Conservation (phyloP, 2,888 invertebrate genomes). For the Cylindroiulus punctatus region DNA sequence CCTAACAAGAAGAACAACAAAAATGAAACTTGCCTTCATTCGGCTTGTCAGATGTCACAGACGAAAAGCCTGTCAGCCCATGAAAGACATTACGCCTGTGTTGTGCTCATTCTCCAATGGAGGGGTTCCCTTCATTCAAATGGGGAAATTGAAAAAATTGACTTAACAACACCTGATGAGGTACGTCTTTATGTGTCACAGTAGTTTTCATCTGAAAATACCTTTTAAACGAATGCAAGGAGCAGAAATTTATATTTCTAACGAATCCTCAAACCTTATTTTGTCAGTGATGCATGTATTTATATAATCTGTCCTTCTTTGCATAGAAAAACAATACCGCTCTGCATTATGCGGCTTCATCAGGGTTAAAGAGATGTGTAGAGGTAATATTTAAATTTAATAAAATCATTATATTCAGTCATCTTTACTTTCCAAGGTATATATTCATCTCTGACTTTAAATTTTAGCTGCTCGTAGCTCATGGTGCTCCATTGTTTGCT, state of each 20-base stretch:
- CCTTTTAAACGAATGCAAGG: too few species aligned
- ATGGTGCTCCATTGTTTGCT: conserved; percentile 72
- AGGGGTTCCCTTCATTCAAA: conserved; percentile 70
- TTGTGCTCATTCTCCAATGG: conserved; percentile 74
- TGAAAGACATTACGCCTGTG: conserved; percentile 72
- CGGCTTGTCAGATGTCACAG: conserved; percentile 70
- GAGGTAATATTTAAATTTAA: conserved; percentile 65
- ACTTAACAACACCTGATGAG: conserved; percentile 72
- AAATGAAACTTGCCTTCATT: conserved; percentile 74
- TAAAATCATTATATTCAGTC: not conserved
- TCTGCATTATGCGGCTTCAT: conserved; percentile 74
- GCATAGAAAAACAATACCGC: conserved; percentile 74
- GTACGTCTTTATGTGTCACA: conserved; percentile 63
- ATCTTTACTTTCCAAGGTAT: not conserved
- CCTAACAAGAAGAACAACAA: conserved; percentile 75
- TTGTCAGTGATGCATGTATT: not conserved
- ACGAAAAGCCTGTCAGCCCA: conserved; percentile 68
- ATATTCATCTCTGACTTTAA: not conserved
- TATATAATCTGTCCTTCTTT: conserved; percentile 11
- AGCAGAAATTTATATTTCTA: too few species aligned
- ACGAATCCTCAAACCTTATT: too few species aligned
- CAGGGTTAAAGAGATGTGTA: conserved; percentile 73
- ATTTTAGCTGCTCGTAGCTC: conserved; percentile 69
- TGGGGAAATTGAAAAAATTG: conserved; percentile 71
- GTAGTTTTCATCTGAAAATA: too few species aligned